These are phyloP conservation scores for Chaenodraco wilsoni DNA, from an alignment of 2,797 vertebrate species.

Conservation along the genomic window DNA sequence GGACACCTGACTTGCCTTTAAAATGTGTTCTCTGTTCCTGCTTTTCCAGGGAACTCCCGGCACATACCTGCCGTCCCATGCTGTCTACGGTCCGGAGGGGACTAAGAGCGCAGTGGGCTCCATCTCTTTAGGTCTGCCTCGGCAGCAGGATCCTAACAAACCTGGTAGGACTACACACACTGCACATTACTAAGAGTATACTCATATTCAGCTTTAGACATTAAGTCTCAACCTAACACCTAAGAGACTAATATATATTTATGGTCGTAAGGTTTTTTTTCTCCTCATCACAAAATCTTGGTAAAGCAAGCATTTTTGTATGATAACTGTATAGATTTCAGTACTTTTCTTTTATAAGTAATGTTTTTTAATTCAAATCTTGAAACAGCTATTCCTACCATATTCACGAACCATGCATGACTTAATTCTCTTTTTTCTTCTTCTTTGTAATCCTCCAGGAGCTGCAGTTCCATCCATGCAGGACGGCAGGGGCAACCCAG, in stretches of 20 bases:
- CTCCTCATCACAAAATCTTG: conserved; percentile 1
- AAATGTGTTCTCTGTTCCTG: conserved; percentile 44
- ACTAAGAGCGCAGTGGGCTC: conserved; percentile 93
- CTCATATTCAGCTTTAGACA: background rate
- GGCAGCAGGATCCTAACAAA: conserved; percentile 93
- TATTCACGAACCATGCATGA: background rate
- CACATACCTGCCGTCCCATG: conserved; percentile 94
- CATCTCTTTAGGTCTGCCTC: conserved; percentile 95
- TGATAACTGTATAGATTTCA: background rate
- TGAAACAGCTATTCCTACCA: background rate
- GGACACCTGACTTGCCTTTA: conserved; percentile 21
- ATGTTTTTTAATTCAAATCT: background rate
- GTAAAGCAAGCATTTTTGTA: background rate
- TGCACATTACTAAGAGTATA: background rate
- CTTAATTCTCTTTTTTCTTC: background rate
- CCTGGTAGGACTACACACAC: conserved; percentile 83
- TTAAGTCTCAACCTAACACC: background rate
- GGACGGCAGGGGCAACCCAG: conserved; percentile 89
- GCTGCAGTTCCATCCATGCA: conserved; percentile 84
- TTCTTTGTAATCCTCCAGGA: conserved; percentile 70
- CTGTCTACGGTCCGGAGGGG: conserved; percentile 89
- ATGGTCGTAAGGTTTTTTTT: background rate
- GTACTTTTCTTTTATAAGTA: background rate
- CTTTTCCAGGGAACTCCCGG: conserved; percentile 92
- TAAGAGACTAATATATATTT: background rate